Conservation (phyloP, 2,888 invertebrate species). For the Chesias legatella region DNA sequence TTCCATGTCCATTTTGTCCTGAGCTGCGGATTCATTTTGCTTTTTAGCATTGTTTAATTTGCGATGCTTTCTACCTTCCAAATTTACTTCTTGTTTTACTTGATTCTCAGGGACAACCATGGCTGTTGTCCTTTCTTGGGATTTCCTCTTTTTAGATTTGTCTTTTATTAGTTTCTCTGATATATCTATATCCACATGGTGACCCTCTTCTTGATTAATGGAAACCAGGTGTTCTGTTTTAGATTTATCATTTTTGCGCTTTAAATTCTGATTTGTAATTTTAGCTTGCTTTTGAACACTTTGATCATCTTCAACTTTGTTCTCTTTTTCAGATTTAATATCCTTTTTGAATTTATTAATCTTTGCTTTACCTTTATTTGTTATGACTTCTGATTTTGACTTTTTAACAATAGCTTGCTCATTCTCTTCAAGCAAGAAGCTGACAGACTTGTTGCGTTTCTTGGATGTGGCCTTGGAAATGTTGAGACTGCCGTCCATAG, state of each 20-base stretch:
- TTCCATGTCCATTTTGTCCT: slow-evolving; percentile 25
- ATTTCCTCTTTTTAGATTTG: too few relatives aligned
- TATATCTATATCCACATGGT: too few relatives aligned
- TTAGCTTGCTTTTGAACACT: slow-evolving; percentile 21
- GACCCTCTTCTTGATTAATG: background rate
- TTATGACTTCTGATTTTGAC: slow-evolving; percentile 47
- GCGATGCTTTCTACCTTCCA: background rate
- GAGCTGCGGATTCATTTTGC: slow-evolving; percentile 34
- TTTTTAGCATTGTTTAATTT: slow-evolving; percentile 37
- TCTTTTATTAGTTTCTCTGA: too few relatives aligned
- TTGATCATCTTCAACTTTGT: slow-evolving; percentile 28
- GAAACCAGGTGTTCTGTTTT: slow-evolving; percentile 12
- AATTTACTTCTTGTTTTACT: too few relatives aligned
- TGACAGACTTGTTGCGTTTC: slow-evolving; percentile 68
- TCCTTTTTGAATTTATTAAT: slow-evolving; percentile 27
- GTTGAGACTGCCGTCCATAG: slow-evolving; percentile 30
- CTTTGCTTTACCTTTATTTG: slow-evolving; percentile 20
- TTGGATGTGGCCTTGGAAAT: slow-evolving; percentile 42
- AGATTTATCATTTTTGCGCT: slow-evolving; percentile 26
- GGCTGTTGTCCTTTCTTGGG: too few relatives aligned
- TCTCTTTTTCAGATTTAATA: slow-evolving; percentile 38
- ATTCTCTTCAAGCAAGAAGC: slow-evolving; percentile 61
- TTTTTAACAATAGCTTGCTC: slow-evolving; percentile 55
- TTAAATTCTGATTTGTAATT: slow-evolving; percentile 18
- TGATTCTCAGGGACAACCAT: too few relatives aligned